Percentiles rank a stretch among this genome's conserved stretches.
These are phyloP conservation scores for Peucedramus taeniatus DNA, from an alignment of 2,113 vertebrate genomes.

Conservation along the genomic window DNA sequence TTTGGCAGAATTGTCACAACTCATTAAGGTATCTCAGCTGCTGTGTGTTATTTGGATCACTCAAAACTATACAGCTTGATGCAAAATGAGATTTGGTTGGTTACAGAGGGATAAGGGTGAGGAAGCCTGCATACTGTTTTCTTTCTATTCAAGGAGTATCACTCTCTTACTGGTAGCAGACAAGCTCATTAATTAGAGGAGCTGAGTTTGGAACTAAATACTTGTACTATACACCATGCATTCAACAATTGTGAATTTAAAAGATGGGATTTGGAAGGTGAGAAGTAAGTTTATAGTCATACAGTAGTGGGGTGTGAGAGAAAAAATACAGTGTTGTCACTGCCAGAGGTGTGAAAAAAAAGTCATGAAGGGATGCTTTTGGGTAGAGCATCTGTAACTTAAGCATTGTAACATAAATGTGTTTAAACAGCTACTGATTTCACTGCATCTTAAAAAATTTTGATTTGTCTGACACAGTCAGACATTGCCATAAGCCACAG, in stretches of 20 bases:
- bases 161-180: neutral
- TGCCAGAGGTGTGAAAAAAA: neutral
- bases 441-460: neutral
- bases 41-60: neutral
- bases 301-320: neutral
- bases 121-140: neutral
- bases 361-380: neutral
- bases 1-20: neutral
- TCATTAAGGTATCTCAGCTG: neutral
- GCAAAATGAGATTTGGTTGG: neutral
- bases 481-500: neutral
- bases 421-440: neutral
- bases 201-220: neutral
- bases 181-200: neutral
- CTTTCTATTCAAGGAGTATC: neutral
- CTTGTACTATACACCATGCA: neutral
- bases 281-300: neutral
- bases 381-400: neutral
- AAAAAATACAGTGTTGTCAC: neutral
- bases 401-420: neutral
- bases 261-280: neutral
- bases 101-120: neutral
- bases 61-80: neutral
- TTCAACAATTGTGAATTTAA: neutral
- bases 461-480: neutral